Evolutionary conservation across 2,113 vertebrate species (phyloP), one percentile per base, ranked within the genome.

Genomic region (Megaleporinus macrocephalus): DNA sequence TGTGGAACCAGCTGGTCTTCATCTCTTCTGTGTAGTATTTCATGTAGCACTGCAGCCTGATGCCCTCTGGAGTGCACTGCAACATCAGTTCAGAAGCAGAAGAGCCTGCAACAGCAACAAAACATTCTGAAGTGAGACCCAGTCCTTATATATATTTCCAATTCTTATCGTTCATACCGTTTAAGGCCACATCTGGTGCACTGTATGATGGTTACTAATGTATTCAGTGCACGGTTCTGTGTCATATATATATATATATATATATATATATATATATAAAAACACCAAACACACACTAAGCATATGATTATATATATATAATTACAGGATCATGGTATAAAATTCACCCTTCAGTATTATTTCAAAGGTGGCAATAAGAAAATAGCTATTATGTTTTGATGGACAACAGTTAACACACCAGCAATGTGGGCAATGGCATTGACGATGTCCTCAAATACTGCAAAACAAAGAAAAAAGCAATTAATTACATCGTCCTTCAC

Each of bases 21-120:
- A 99, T 97, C 89, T 99, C 98, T 83, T 99, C 98, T 0, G 94
- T 96, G 90, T 97, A 99, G 84, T 98, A 99, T 80, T 94, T 99
- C 95, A 99, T 91, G 93, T 94, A 96, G 87, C 97, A 99, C 81
- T 98, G 97, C n/a, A 99, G 94, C 71, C 96, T 90, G 89, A 99
- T 98, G 76, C 98, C 98, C 86, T 99, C 97, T 0, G 96, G 95
- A 53, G 97, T 99, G 85, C 97, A 99, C 83, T 97, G 95, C 73
- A 99, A 51, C 90, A 97, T 96, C 90, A 99, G 89, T 0, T 95
- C 95, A 66, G 97, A 99, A n/a, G 98, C 97, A 44, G 96, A 96
- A 0, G 91, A 88, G 10, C 97, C 98, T 99, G 88, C 0, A 0
- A 14, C 10, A 6, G 41, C 30, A 79, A 85, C 1, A 18, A 72